Percentiles rank a stretch among this genome's conserved stretches.
Evolutionary conservation across 2,888 invertebrate species (phyloP).

Genomic region (Troides helena): DNA sequence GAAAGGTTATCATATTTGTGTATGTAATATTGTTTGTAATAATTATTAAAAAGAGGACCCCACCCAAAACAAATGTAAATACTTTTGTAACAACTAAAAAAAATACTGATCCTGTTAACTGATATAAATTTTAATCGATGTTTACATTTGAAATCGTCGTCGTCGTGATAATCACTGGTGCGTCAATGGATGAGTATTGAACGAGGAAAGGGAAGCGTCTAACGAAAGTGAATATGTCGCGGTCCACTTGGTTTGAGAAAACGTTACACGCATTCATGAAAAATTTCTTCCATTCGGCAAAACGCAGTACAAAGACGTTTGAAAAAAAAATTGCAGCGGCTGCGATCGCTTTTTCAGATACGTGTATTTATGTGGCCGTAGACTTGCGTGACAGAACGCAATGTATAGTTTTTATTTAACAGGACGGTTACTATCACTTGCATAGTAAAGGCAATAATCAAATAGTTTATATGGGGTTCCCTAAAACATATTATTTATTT

Average conservation of each 20-base stretch:
- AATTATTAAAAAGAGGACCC: too few species aligned
- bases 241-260: conserved; percentile 37
- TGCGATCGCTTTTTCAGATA: background rate
- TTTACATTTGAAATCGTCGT: conserved; percentile 7
- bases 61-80: too few species aligned
- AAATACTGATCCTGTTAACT: background rate
- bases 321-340: background rate
- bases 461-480: too few species aligned
- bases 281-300: conserved; percentile 6
- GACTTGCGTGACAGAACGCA: too few species aligned
- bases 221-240: conserved; percentile 43
- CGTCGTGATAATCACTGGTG: conserved; percentile 12
- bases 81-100: background rate
- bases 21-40: too few species aligned
- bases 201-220: conserved; percentile 40
- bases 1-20: too few species aligned
- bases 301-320: conserved; percentile 1
- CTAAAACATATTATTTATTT: too few species aligned
- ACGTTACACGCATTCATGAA: conserved; percentile 32
- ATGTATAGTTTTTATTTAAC: too few species aligned
- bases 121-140: conserved; percentile 1
- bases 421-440: too few species aligned
- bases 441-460: too few species aligned
- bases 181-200: conserved; percentile 27
- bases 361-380: background rate